Evolutionary conservation across 2,888 invertebrate genomes (phyloP), one percentile per base, ranked within the genome.

Genomic region (Malacosoma neustria): DNA sequence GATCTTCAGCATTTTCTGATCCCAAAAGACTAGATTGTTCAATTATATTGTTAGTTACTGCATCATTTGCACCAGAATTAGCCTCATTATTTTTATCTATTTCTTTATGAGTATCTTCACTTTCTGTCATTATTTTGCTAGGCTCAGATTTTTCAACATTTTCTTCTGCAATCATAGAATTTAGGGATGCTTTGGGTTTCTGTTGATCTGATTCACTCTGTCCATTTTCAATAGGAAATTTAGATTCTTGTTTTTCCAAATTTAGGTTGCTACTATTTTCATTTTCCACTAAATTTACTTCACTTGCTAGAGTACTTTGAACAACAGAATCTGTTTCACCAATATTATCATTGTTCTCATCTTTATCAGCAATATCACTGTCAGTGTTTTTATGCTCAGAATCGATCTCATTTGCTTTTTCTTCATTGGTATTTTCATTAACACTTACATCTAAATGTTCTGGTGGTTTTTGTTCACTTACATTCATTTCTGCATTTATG

Each of bases 401-500:
- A 14, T 42, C 34, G 37, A 32, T 30, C 32, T 29, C 30, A 39
- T 34, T 30, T 32, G 15, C 33, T 14, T 43, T 13, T 36, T 38
- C 32, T 35, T 33, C 31, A 14, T 33, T 22, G 5, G 3, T 7
- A 7, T 22, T 33, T 33, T 22, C 29, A 31, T 22, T 29, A 11
- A 6, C 22, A 12, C 13, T 11, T 12, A 3, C n/a, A 36, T 43
- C 39, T 35, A 29, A 13, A 3, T 37, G 13, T 36, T 33, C 34
- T n/a, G n/a, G n/a, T n/a, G n/a, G n/a, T 37, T 40, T 32, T 29
- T 13, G 32, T 35, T 41, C 38, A 14, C 36, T 41, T 36, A 41
- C 30, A 36, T 35, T 42, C 38, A 47, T 49, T 32, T 43, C 42
- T 33, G 48, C 33, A 34, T 42, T 41, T 29, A 39, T n/a, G 13